Evolutionary conservation across 2,113 vertebrate genomes (phyloP).

Genomic region (Nycticorax nycticorax): DNA sequence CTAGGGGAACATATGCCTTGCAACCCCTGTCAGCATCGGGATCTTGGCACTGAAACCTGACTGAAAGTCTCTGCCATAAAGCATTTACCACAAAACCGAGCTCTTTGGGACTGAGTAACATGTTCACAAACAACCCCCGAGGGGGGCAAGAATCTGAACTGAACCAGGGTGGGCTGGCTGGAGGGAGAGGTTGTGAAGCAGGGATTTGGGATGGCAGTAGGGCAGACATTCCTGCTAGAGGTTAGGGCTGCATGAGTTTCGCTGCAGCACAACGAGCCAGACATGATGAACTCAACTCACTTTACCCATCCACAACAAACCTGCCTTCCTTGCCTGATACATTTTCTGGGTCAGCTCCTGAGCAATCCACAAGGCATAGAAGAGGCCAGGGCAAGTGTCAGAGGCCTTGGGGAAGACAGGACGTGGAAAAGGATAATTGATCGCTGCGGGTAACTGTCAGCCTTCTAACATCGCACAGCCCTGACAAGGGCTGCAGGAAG

Average conservation of each 20-base stretch:
- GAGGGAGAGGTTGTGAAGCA: not conserved
- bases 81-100: not conserved
- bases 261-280: not conserved
- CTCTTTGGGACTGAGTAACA: not conserved
- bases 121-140: not conserved
- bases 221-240: not conserved
- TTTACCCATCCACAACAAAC: not conserved
- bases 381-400: not conserved
- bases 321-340: not conserved
- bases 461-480: not conserved
- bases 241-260: not conserved
- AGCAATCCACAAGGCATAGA: not conserved
- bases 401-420: not conserved
- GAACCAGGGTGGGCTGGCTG: not conserved
- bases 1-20: not conserved
- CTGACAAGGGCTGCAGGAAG: not conserved
- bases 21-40: not conserved
- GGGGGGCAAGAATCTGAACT: not conserved
- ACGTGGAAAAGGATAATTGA: not conserved
- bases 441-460: not conserved
- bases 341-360: not conserved
- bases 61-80: not conserved
- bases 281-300: not conserved
- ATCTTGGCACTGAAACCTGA: not conserved
- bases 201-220: not conserved